These are phyloP conservation scores for Melanostigma gelatinosum DNA, from an alignment of 2,113 vertebrate genomes.

Conservation along the genomic window DNA sequence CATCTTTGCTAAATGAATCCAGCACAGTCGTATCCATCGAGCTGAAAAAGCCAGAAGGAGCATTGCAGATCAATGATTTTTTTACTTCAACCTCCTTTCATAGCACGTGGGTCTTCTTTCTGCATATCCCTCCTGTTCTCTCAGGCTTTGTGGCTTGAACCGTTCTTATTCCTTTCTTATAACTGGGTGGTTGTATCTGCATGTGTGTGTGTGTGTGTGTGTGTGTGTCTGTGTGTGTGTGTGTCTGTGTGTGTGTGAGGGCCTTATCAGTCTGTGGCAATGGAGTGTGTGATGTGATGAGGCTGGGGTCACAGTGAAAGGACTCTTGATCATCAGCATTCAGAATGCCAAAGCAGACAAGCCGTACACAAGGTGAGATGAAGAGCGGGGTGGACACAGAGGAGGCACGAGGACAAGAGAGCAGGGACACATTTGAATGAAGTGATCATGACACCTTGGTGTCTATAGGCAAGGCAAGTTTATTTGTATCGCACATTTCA, in stretches of 20 bases:
- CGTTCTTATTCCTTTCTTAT: background rate
- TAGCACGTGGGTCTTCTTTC: background rate
- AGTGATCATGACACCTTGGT: background rate
- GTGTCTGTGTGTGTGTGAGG: background rate
- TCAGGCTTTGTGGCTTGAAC: slow-evolving; percentile 4
- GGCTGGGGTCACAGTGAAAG: slow-evolving; percentile 35
- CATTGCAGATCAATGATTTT: slow-evolving; percentile 20
- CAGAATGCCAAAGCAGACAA: slow-evolving; percentile 26
- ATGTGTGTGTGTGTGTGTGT: background rate
- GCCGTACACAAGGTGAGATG: background rate
- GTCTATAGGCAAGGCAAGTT: too few relatives aligned
- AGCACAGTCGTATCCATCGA: slow-evolving; percentile 20
- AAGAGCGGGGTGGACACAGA: background rate
- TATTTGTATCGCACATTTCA: too few relatives aligned
- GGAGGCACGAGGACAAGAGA: background rate
- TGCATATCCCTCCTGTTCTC: background rate
- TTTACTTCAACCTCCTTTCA: slow-evolving; percentile 14
- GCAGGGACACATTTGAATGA: background rate
- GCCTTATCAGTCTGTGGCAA: slow-evolving; percentile 38
- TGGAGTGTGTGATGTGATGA: slow-evolving; percentile 41
- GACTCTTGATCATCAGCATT: slow-evolving; percentile 21
- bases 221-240: background rate
- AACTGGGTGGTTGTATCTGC: too few relatives aligned
- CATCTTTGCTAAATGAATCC: slow-evolving; percentile 31
- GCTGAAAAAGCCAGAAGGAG: slow-evolving; percentile 24